These are phyloP conservation scores for Enteromius argenteus DNA, from an alignment of 2,797 vertebrate genomes.

Conservation along the genomic window DNA sequence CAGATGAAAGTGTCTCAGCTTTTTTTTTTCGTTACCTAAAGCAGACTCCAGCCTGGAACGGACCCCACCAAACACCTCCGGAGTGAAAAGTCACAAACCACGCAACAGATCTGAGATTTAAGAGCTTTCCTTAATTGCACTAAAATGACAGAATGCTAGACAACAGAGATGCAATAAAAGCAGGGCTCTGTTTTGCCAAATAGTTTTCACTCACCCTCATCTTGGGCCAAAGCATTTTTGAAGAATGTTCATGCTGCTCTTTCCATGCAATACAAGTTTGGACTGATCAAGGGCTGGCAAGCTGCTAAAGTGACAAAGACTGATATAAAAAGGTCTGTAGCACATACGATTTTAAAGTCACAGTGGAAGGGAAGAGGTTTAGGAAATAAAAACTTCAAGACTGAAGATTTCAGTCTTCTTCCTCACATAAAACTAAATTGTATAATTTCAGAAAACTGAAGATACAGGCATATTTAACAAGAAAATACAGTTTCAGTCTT, in stretches of 20 bases:
- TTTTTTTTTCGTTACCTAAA: constrained; percentile 37
- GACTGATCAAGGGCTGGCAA: neutral
- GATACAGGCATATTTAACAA: neutral
- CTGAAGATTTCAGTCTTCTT: neutral
- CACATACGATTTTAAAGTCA: neutral
- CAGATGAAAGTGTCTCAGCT: constrained; percentile 43
- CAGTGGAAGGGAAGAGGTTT: neutral
- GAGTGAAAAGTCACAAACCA: constrained; percentile 31
- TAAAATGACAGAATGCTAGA: constrained; percentile 10
- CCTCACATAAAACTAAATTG: neutral
- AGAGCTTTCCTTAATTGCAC: constrained; percentile 21
- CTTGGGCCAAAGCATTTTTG: neutral
- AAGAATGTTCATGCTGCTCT: neutral
- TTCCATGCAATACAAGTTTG: neutral
- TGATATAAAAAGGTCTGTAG: neutral
- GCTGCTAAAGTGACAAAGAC: neutral
- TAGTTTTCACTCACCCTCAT: neutral
- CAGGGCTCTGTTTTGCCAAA: neutral
- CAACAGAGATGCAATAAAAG: constrained; percentile 16
- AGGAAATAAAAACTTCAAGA: neutral
- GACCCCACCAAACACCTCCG: constrained; percentile 28
- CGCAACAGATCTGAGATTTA: constrained; percentile 33
- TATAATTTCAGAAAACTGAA: neutral
- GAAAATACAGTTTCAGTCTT: too few species aligned
- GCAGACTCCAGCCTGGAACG: constrained; percentile 38